Base-by-base conservation (phyloP, 2,888 invertebrate species). In the Chorisops tibialis region DNA sequence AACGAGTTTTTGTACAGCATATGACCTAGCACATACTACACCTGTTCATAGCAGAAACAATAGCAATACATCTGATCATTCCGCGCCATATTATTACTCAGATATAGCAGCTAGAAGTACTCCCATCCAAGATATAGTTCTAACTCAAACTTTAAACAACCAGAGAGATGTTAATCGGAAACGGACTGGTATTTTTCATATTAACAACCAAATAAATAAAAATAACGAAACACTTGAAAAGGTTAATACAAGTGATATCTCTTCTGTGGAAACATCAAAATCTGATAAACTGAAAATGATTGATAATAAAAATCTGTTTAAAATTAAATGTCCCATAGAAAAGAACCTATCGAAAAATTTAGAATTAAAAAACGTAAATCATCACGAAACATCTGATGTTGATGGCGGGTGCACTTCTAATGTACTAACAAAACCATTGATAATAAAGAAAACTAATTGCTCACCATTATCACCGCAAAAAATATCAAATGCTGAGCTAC, bases 1-100 rank as follows among this genome's bases (percentile, higher is more conserved):
- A 52, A 66, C 67, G 5, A 67, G 67, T 24, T 67, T 66, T 45
- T 67, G 69, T 51, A 68, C 70, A 4, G 68, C 69, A 4, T 70
- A 68, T 54, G 69, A 71, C 60, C 61, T 70, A n/a, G 68, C 68
- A 0, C 69, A 68, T 47, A 65, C 58, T 19, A 81, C 81, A 19
- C 81, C 82, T 3, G 79, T 82, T 67, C 85, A 85, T 67, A 84
- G 84, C 69, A 81, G 85, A 63, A 84, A 84, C 70, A 85, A 84
- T 70, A 85, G 85, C 66, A 78, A 77, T 58, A 73, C 77, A n/a
- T 81, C 81, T 16, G 86, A 86, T 67, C 85, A 87, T 65, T 83
- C 86, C 60, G 91, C 90, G 35, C 92, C 93, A 0, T 93, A 93
- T 72, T 93, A 93, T 72, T 93, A 93, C 74, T 91, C 93, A 0